These are phyloP conservation scores for Pristis pectinata DNA, from an alignment of 2,797 vertebrate species.

Conservation along the genomic window DNA sequence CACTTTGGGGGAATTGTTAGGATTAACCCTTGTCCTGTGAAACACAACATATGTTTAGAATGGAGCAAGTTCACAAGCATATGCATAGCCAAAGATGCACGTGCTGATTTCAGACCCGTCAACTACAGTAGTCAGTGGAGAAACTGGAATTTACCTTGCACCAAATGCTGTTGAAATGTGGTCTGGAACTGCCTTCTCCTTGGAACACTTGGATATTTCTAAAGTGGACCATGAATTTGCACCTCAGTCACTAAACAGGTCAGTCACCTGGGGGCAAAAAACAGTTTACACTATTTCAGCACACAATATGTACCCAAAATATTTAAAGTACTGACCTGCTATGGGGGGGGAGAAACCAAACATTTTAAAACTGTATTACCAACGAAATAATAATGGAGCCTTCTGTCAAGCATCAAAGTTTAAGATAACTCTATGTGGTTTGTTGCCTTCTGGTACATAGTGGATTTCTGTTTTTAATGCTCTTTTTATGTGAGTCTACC, in stretches of 20 bases:
- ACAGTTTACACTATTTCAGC: neutral
- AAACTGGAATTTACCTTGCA: neutral
- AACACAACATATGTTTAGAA: neutral
- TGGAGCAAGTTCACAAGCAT: neutral
- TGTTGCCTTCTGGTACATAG: neutral
- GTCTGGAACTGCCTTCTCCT: neutral
- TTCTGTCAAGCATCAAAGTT: neutral
- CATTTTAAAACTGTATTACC: neutral
- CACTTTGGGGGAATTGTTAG: neutral
- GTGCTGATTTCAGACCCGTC: neutral
- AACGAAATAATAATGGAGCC: neutral
- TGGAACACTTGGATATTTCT: neutral
- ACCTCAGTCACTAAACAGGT: neutral
- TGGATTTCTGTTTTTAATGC: neutral
- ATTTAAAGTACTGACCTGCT: neutral
- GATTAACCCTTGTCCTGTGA: neutral
- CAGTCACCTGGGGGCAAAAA: neutral
- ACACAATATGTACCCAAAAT: neutral
- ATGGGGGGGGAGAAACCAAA: neutral
- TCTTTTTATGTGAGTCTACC: too few relatives aligned
- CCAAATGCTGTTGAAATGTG: neutral
- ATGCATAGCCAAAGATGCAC: neutral
- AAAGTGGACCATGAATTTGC: neutral
- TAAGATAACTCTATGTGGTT: neutral
- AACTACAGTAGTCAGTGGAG: neutral